Conservation (phyloP, 2,113 vertebrate genomes). For the Noctilio leporinus region DNA sequence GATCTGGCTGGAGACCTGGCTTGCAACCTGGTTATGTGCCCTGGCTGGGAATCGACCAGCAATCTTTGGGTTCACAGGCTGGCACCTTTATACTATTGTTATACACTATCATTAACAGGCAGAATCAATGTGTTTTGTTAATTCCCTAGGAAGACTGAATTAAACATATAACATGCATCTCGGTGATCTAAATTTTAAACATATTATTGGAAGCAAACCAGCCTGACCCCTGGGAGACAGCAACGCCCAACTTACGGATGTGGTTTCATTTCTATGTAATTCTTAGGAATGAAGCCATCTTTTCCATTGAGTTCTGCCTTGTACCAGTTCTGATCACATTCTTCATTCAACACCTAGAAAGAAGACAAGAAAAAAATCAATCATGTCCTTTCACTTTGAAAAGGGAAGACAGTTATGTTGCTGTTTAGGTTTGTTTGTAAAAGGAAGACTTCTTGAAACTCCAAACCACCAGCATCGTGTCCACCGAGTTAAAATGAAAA, state of each 20-base stretch:
- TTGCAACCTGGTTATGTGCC: too few species aligned
- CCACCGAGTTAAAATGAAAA: not conserved
- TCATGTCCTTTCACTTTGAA: not conserved
- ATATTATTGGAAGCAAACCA: not conserved
- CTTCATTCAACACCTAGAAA: slow-evolving; percentile 96
- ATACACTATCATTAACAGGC: not conserved
- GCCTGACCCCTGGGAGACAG: not conserved
- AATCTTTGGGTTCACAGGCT: too few species aligned
- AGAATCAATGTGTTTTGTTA: not conserved
- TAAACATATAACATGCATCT: not conserved
- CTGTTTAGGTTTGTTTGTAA: not conserved
- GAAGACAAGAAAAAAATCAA: not conserved
- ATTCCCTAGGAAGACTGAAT: not conserved
- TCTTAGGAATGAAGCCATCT: slow-evolving; percentile 98
- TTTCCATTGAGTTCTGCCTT: slow-evolving; percentile 97
- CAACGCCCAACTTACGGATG: slow-evolving; percentile 90
- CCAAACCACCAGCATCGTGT: not conserved
- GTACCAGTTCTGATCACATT: slow-evolving; percentile 96
- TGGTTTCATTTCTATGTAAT: slow-evolving; percentile 99
- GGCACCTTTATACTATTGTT: not conserved
- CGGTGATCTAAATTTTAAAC: not conserved
- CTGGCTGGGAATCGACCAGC: too few species aligned
- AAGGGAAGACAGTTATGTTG: not conserved
- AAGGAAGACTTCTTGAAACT: not conserved
- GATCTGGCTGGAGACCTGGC: too few species aligned